Base-by-base conservation (phyloP, 92 coral and sea anemone species). In the Porites evermanni region DNA sequence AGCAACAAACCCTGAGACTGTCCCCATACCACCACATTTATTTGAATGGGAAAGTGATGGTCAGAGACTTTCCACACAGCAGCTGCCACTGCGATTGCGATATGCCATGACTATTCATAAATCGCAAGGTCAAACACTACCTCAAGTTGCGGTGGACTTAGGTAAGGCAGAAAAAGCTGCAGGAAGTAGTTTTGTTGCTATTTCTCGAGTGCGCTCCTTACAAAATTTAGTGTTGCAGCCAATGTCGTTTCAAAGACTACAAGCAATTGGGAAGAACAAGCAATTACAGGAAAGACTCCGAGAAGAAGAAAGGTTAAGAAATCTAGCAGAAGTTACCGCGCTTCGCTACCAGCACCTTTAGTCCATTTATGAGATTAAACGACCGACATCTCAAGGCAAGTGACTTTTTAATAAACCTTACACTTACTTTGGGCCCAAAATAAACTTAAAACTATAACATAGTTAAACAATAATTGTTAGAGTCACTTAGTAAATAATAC, bases 261-360 rank as follows among this genome's bases (percentile, higher is more conserved):
- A 64, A n/a, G 14, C n/a, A 16, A 64, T 16, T 13, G 67, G 67
- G 0, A 64, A 64, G 1, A 64, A 29, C 29, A 65, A 65, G 20
- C 70, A 65, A 65, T 65, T 65, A 66, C 70, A 66, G 70, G 11
- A 66, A 65, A 18, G 70, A 66, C 70, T 66, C 26, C 7, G 59
- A 53, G 59, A 66, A n/a, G 70, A 66, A 19, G 70, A 66, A 66
- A 16, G 17, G 17, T 60, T 60, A 4, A 60, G 65, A 60, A 12
- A 53, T 53, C 59, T 53, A 12, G 59, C 59, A 0, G 4, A 53
- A 53, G 1, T 7, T 12, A 53, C 3, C 59, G 59, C 59, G 4
- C 59, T 53, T 53, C 7, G 59, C 0, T 1, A 53, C 4, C 0
- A 53, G 59, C 59, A 53, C 8, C 59, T 7, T 12, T 53, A 53